Evolutionary conservation across 2,888 invertebrate genomes (phyloP).

Genomic region (Bombyx huttoni): DNA sequence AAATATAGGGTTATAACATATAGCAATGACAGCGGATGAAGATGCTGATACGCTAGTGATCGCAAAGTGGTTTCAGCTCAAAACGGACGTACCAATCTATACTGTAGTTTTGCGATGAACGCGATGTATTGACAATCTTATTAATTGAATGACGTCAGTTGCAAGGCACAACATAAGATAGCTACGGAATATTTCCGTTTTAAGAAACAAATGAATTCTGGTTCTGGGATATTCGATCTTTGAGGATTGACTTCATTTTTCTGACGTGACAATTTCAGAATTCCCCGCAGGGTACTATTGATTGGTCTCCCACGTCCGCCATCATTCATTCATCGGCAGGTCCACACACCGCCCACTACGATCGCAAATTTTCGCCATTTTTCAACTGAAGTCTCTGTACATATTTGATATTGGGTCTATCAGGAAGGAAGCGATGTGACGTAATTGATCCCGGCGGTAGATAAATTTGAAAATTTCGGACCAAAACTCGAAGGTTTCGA

Average conservation of each 20-base stretch:
- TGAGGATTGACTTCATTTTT: not conserved
- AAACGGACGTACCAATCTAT: no score
- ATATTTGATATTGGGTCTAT: slow-evolving; percentile 51
- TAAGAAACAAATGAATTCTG: not conserved
- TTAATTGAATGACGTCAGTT: no score
- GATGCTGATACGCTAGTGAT: no score
- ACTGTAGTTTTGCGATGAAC: no score
- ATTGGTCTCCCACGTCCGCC: slow-evolving; percentile 32
- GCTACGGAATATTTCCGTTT: no score
- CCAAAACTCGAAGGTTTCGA: slow-evolving; percentile 22
- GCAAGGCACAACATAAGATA: no score
- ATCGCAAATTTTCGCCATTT: slow-evolving; percentile 25
- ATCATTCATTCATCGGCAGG: slow-evolving; percentile 54
- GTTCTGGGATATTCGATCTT: not conserved
- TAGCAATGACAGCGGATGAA: no score
- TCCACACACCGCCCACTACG: slow-evolving; percentile 32
- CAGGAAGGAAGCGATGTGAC: slow-evolving; percentile 45
- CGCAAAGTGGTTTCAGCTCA: no score
- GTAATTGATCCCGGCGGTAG: slow-evolving; percentile 47
- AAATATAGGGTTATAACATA: no score
- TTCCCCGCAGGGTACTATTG: slow-evolving; percentile 18
- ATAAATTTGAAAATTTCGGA: slow-evolving; percentile 20
- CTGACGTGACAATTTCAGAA: slow-evolving; percentile 1
- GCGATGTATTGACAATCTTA: no score
- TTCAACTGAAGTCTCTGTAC: slow-evolving; percentile 35